These are phyloP conservation scores for Eleutherodactylus coqui DNA, from an alignment of 2,797 vertebrate genomes.

Conservation along the genomic window DNA sequence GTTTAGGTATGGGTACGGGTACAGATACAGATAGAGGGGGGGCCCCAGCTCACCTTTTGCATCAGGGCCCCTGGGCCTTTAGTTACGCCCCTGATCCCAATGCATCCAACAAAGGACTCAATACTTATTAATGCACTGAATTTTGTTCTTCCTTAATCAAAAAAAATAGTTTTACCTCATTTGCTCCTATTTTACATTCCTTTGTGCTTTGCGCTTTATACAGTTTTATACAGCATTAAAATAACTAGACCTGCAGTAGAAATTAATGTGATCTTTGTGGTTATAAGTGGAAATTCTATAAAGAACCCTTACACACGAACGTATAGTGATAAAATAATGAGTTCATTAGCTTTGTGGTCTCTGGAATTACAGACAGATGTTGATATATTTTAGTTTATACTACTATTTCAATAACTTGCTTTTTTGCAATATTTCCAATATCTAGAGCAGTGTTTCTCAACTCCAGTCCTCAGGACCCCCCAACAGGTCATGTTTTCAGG, in stretches of 20 bases:
- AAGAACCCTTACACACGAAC: neutral
- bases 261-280: neutral
- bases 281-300: constrained; percentile 33
- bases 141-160: neutral
- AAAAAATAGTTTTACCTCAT: constrained; percentile 7
- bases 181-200: neutral
- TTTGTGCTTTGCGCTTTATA: neutral
- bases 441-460: neutral
- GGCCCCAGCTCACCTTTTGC: no score
- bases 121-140: neutral
- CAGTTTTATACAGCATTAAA: neutral
- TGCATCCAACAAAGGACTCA: neutral
- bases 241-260: neutral
- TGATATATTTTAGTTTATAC: neutral
- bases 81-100: no score
- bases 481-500: no score
- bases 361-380: constrained; percentile 20
- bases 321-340: neutral
- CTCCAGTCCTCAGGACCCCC: no score
- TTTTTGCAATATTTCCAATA: neutral
- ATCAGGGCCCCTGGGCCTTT: no score
- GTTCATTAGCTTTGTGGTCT: neutral
- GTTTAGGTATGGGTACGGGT: no score
- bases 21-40: no score
- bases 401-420: neutral